phyloP scores from a whole-genome alignment of 2,113 vertebrate genomes.

The Corythornis vintsioides region DNA sequence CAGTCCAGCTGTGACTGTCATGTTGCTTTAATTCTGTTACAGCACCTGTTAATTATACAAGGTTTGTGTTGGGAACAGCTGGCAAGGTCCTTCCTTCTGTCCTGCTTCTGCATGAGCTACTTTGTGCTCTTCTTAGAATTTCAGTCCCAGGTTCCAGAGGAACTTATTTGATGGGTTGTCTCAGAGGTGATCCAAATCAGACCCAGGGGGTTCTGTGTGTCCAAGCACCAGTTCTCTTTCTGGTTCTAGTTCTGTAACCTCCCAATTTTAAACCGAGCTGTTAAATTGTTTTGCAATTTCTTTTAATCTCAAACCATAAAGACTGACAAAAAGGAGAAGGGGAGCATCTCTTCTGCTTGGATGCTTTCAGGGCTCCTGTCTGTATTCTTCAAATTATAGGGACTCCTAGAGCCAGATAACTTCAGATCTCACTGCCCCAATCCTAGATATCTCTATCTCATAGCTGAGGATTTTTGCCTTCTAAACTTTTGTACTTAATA shows the following conservation, averaged over 20 bases:
- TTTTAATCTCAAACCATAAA: neutral
- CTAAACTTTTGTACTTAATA: neutral
- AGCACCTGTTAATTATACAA: neutral
- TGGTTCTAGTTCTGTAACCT: neutral
- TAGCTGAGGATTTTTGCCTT: neutral
- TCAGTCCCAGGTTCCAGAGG: neutral
- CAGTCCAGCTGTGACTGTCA: conserved; percentile 36
- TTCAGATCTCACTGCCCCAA: neutral
- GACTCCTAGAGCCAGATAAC: neutral
- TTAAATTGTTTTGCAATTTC: neutral
- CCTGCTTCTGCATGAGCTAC: neutral
- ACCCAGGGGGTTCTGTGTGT: neutral
- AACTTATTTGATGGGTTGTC: neutral
- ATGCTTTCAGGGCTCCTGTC: neutral
- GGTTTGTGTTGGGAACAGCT: neutral
- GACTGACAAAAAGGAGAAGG: neutral
- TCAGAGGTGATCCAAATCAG: neutral
- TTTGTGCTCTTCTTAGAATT: neutral
- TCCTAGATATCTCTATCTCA: neutral
- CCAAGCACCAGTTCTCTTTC: neutral
- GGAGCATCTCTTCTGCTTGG: neutral
- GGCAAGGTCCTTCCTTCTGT: neutral
- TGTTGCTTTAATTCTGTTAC: conserved; percentile 38
- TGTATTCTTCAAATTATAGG: neutral
- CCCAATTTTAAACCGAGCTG: neutral